Evolutionary conservation across 1,140 invertebrate genomes (phyloP).

Genomic region (Neodiprion fabricii): DNA sequence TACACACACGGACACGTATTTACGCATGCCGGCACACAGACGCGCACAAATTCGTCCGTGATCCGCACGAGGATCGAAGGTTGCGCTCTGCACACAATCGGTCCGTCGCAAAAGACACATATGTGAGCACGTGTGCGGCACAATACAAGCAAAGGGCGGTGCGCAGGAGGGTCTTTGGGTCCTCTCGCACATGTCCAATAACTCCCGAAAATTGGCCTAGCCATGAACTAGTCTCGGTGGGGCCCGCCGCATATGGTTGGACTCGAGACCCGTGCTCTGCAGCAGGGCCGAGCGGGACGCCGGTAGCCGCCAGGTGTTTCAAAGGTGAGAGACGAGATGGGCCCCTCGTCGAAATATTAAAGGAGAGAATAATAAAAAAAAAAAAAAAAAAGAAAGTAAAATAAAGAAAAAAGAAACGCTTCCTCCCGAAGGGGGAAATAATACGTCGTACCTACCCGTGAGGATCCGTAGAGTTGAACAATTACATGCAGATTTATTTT

Average conservation of each 20-base stretch:
- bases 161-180: background rate
- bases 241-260: background rate
- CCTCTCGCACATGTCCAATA: background rate
- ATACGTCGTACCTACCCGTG: no score
- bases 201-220: background rate
- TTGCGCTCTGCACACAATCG: background rate
- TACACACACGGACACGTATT: no score
- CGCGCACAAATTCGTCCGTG: no score
- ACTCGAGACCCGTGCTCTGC: background rate
- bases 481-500: no score
- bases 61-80: no score
- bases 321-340: background rate
- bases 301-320: constrained; percentile 1
- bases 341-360: background rate
- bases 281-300: background rate
- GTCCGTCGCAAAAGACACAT: background rate
- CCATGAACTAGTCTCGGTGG: constrained; percentile 6
- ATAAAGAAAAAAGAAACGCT: no score
- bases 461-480: no score
- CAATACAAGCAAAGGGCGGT: background rate
- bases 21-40: no score
- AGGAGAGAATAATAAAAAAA: background rate
- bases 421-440: no score
- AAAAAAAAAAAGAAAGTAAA: background rate
- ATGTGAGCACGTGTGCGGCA: background rate